Base-by-base conservation (phyloP, 2,888 invertebrate genomes). In the Gymnosoma rotundatum region DNA sequence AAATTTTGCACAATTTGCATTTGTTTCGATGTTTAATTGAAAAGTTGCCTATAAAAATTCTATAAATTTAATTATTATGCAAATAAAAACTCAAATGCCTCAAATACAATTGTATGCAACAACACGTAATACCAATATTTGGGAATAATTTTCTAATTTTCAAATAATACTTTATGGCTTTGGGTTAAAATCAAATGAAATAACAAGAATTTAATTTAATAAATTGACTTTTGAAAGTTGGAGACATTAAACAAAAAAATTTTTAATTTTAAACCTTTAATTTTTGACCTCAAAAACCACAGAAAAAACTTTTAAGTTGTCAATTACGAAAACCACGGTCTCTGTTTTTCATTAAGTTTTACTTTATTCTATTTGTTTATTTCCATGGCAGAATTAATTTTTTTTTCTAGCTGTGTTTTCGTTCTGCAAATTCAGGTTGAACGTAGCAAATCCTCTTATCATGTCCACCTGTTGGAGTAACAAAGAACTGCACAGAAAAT, bases 401-500 rank as follows among this genome's bases (percentile, higher is more conserved):
- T 56, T 36, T 38, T 67, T 18, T 32, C 9, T 25, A 45, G 45
- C n/a, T 20, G 10, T 60, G 38, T 58, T 56, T 42, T 14, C 18
- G n/a, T 75, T 67, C 12, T 63, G 36, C 61, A 66, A 79, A 83
- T 78, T 76, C 58, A 76, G 67, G 67, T 73, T 76, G 76, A 83
- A 69, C 61, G 76, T 67, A 64, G 58, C 61, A 84, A 84, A 84
- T 84, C 81, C 84, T 81, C 78, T 84, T 84, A 84, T 84, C 84
- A 78, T 74, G 84, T 81, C 81, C 84, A 84, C 84, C 84, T 84
- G 84, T 81, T 81, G 74, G 70, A 70, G 67, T 36, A 50, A 52
- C 21, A 58, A 60, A 52, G n/a, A 69, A 42, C 69, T 50, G 45
- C 25, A n/a, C 14, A 52, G 14, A 20, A 60, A 66, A 56, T 25